Conservation (phyloP, 2,888 invertebrate genomes). For the Drosophila anomelani region DNA sequence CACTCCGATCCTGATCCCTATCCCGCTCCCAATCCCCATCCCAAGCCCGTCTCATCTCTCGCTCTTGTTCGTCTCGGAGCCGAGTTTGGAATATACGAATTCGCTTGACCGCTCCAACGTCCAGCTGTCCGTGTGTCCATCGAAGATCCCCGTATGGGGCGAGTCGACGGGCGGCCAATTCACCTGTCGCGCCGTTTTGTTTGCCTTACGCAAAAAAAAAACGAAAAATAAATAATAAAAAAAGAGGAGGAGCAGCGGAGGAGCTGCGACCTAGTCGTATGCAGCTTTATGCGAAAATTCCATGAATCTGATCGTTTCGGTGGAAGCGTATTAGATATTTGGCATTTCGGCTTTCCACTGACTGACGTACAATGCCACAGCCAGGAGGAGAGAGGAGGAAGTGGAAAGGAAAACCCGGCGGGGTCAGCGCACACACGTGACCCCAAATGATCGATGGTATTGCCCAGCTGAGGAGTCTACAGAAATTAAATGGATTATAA, state of each 20-base stretch:
- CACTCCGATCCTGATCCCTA: neutral
- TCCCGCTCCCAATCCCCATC: conserved; percentile 22
- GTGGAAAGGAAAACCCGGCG: conserved; percentile 14
- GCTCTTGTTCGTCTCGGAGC: conserved; percentile 8
- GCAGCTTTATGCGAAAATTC: conserved; percentile 72
- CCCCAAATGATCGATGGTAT: conserved; percentile 72
- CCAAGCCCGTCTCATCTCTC: conserved; percentile 10
- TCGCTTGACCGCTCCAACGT: conserved; percentile 30
- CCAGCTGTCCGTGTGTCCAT: conserved; percentile 22
- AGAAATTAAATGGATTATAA: conserved; percentile 76
- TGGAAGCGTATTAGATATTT: conserved; percentile 78
- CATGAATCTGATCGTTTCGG: conserved; percentile 80
- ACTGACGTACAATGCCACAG: conserved; percentile 73
- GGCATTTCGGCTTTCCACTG: conserved; percentile 71
- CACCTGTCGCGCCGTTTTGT: conserved; percentile 79
- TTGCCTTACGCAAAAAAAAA: conserved; percentile 66
- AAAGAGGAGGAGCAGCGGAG: neutral
- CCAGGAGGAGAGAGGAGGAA: conserved; percentile 1
- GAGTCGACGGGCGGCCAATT: conserved; percentile 78
- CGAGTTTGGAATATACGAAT: conserved; percentile 45
- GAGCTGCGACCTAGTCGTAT: conserved; percentile 42
- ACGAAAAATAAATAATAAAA: conserved; percentile 8
- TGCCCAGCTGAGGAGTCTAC: conserved; percentile 60
- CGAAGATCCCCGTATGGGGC: conserved; percentile 68
- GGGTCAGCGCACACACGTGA: conserved; percentile 41